Base-by-base conservation (phyloP, 2,888 invertebrate genomes). In the Phymatocera aterrima region DNA sequence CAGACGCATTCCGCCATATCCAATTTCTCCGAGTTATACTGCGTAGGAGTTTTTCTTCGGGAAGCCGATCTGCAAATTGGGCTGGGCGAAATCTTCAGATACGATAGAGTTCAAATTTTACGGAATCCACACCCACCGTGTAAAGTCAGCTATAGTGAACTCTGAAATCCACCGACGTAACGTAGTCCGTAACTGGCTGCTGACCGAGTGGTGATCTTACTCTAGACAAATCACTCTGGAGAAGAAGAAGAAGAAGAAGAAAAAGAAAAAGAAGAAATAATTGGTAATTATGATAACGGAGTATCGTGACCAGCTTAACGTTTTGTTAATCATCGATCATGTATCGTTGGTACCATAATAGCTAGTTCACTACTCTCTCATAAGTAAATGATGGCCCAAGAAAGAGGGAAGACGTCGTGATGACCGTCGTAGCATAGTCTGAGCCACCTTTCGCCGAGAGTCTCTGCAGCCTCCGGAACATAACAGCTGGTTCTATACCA, bases 401-500 rank as follows among this genome's bases (percentile, higher is more conserved):
- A 21, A 51, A 12, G 54, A 54, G 18, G 18, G 8, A 60, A 68
- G n/a, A 34, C 46, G 43, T 1, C 10, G 15, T 18, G 34, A 34
- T 18, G 68, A 46, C 46, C 68, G 43, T 15, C 34, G 61, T n/a
- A 51, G 43, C n/a, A 51, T 15, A 15, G 40, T 15, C 61, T 64
- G 8, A 12, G 34, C 28, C 51, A 31, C 72, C 72, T 72, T 72
- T 51, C 72, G 51, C 68, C 46, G 6, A 68, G 43, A 28, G 28
- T 24, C 24, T 15, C 68, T 28, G 28, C 72, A 72, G 72, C 54
- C 5, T 72, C 72, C 34, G 72, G 28, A 21, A 72, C 68, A 28
- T 28, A n/a, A 46, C 28, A 68, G 24, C 24, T 64, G n/a, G n/a
- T n/a, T 37, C 64, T 37, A 37, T 57, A 28, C 65, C 15, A 68